These are phyloP conservation scores for Trogon melanurus DNA, from an alignment of 2,113 vertebrate species.

Conservation along the genomic window DNA sequence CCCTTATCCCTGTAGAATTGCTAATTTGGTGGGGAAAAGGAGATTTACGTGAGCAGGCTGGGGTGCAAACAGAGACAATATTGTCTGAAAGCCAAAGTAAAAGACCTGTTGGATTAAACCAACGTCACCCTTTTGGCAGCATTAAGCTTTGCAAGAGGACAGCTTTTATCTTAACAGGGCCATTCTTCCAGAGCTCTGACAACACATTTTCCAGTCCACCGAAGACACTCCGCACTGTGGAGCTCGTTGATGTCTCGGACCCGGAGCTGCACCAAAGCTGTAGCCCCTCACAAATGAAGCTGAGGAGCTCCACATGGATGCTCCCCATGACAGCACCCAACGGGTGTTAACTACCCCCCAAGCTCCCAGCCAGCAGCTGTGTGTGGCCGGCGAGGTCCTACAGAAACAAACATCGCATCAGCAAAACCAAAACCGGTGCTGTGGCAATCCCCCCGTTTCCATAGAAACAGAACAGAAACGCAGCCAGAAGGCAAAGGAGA, in stretches of 20 bases:
- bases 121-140: fast-evolving
- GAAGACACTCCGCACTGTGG: neutral
- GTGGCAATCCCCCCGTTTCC: neutral
- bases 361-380: neutral
- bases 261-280: neutral
- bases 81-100: neutral
- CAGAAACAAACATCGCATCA: neutral
- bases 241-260: neutral
- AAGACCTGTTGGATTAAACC: neutral
- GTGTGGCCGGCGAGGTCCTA: fast-evolving
- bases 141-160: neutral
- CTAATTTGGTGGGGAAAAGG: neutral
- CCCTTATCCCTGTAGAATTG: neutral
- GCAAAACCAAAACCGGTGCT: neutral
- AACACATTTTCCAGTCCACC: fast-evolving
- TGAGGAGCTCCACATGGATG: neutral
- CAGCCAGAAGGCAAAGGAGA: neutral
- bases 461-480: neutral
- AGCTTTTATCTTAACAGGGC: neutral
- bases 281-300: neutral
- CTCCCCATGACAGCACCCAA: neutral
- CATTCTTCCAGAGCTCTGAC: neutral
- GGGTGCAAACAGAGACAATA: neutral
- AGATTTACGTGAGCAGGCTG: neutral
- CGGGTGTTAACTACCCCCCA: too few relatives aligned